Percentiles rank a stretch among this genome's conserved stretches.
Conservation (phyloP, 2,113 vertebrate genomes). For the Pteruthius melanotis region DNA sequence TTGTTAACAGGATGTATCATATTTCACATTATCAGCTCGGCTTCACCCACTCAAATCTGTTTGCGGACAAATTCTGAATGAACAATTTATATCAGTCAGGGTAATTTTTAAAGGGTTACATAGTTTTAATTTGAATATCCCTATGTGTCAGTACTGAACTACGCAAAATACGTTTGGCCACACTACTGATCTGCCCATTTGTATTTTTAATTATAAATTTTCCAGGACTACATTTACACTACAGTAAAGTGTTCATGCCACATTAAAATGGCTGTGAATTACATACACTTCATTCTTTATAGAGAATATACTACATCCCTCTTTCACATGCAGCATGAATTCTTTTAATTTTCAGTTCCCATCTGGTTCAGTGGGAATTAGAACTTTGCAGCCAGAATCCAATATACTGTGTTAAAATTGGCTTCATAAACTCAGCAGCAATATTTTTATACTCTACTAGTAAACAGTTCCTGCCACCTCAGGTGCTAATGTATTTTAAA, state of each 20-base stretch:
- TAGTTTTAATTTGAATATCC: background rate
- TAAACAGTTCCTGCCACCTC: background rate
- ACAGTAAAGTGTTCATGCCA: background rate
- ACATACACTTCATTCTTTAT: background rate
- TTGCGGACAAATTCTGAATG: background rate
- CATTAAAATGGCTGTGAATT: constrained; percentile 3
- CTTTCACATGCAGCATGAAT: background rate
- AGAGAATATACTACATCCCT: background rate
- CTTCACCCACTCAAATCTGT: background rate
- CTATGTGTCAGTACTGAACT: background rate
- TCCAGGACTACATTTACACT: background rate
- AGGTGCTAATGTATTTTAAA: background rate
- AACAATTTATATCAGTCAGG: background rate
- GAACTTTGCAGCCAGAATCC: background rate
- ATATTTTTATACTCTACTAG: background rate
- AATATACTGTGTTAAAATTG: background rate
- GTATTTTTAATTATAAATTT: constrained; percentile 13
- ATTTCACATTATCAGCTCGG: background rate
- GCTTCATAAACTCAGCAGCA: background rate
- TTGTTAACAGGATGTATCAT: background rate
- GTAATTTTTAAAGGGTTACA: background rate
- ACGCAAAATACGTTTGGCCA: background rate
- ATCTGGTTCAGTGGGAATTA: background rate
- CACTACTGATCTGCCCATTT: background rate
- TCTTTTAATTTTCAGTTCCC: background rate